Base-by-base conservation (phyloP, 2,888 invertebrate genomes). In the Rhamphomyia laevipes region DNA sequence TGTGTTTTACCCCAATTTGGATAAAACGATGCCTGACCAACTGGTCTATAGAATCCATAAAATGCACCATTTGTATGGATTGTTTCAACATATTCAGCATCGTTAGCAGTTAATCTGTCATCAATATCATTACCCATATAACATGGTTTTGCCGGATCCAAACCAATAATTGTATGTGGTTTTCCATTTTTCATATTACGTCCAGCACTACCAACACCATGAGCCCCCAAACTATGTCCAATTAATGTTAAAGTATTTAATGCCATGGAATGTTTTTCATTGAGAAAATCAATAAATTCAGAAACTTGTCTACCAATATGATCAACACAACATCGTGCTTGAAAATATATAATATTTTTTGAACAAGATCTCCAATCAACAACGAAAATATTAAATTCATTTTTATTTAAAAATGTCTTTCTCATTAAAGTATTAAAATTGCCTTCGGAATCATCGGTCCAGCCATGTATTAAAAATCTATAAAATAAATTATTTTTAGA, bases 351-450 rank as follows among this genome's bases (percentile, higher is more conserved):
- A 2, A 74, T 68, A 52, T 46, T 42, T 0, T 46, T 41, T 0
- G 76, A 75, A 3, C 74, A 74, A 2, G 64, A 67, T 7, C 72
- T 70, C 77, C 77, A 78, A 59, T 78, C 78, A 4, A 78, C 73
- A 1, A 75, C 74, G 41, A 79, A 73, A 30, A 78, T 73, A 55
- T 78, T 78, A 47, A 74, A 63, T 50, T 74, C 72, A 33, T 73
- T 75, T 7, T 73, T 68, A 47, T 72, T 70, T 12, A 77, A 63
- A 52, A 77, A 77, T 0, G 76, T 77, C 12, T 51, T 42, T 9
- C 58, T 52, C 13, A 64, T 44, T n/a, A 48, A 23, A 3, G 18
- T 40, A 49, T 61, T 61, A 2, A 27, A 27, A 27, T 27, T 7
- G 5, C 23, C 23, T 6, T 27, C 7, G 2, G 75, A 68, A 53